Evolutionary conservation across 2,888 invertebrate species (phyloP), one percentile per base, ranked within the genome.

Genomic region (Petrophora chlorosata): DNA sequence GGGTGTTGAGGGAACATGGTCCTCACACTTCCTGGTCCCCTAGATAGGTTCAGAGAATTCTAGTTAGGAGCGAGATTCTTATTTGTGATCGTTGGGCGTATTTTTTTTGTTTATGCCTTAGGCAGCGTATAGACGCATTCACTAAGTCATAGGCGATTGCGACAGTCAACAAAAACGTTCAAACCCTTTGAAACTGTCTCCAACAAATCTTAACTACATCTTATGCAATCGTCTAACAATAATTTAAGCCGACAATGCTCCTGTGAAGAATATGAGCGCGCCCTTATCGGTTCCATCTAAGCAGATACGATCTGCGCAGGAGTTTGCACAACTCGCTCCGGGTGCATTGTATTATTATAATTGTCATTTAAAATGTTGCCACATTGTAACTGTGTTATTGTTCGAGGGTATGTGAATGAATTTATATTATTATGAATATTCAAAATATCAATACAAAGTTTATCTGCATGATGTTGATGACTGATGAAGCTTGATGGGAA

Each of bases 291-390:
- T 43, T 10, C 33, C 34, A 70, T 72, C 69, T 63, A 47, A 45
- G 10, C 4, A 25, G 59, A 61, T 58, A 47, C 48, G 55, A 66
- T 68, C 56, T 47, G 46, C 52, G 39, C 57, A 54, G 41, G 23
- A 55, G 57, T 61, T 70, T 72, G 70, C 68, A 72, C 70, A 74
- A 74, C 66, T 50, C 10, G 39, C 52, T 58, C 50, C 51, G 53
- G 59, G 64, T 61, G 67, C 65, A 68, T 67, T 70, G 70, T 72
- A 45, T 45, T 58, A 60, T 61, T 63, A 58, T 56, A 56, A 47
- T 67, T 67, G 56, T 62, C 60, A 64, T 67, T 68, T 61, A 60
- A 63, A 67, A 66, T 68, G 65, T 69, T 73, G 66, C 64, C 65
- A 69, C 64, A 71, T 65, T 54, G 66, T 57, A 19, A n/a, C 23